These are phyloP conservation scores for Oceanites oceanicus DNA, from an alignment of 2,113 vertebrate genomes.

Conservation along the genomic window DNA sequence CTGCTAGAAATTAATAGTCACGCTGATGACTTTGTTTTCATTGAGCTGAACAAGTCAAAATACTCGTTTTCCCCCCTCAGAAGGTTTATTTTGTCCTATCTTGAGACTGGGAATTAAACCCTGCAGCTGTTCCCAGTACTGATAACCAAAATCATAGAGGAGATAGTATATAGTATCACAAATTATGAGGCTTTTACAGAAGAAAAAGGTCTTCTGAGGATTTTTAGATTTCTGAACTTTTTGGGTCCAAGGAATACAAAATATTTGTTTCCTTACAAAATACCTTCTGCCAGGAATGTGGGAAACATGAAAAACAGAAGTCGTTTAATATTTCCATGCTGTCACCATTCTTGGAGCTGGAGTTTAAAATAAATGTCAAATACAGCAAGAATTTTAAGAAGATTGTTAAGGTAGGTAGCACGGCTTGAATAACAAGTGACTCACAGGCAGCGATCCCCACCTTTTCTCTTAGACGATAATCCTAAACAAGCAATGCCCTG, in stretches of 20 bases:
- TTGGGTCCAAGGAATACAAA: background rate
- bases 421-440: background rate
- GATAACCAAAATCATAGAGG: background rate
- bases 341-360: background rate
- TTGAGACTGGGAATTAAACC: background rate
- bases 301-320: background rate
- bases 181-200: background rate
- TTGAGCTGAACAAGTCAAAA: slow-evolving; percentile 4
- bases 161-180: background rate
- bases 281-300: background rate
- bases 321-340: background rate
- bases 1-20: slow-evolving; percentile 24
- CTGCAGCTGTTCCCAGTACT: background rate
- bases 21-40: background rate
- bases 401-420: background rate
- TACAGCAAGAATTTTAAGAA: background rate
- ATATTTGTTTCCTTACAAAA: background rate
- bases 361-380: background rate
- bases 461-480: background rate
- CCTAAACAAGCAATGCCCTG: background rate
- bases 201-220: background rate
- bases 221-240: background rate
- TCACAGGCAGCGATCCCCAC: background rate
- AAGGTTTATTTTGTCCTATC: slow-evolving; percentile 1
- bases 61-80: slow-evolving; percentile 9